Base-by-base conservation (phyloP, 2,888 invertebrate species). In the Caenorhabditis sp. region DNA sequence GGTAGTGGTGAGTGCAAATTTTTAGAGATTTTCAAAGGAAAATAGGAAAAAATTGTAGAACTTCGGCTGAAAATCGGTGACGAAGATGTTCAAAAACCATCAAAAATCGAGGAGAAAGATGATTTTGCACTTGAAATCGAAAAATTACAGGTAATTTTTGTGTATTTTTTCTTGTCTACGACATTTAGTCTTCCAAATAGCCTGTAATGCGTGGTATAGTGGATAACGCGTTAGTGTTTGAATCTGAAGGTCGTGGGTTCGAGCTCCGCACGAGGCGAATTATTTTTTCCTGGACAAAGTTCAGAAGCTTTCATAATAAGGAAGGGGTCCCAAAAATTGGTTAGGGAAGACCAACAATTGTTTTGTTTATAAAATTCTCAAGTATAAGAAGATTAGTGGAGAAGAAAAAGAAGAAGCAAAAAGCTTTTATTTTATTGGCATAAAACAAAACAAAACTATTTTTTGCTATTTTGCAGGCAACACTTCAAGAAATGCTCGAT, bases 401-500 rank as follows among this genome's bases (percentile, higher is more conserved):
- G 56, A 52, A 60, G 57, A 36, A 60, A 49, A 21, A 60, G 62
- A 56, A 64, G 31, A 4, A n/a, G n/a, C n/a, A n/a, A n/a, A n/a
- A n/a, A n/a, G 53, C 27, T 59, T 65, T 59, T 23, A 23, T 26
- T 26, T 26, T 56, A 56, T 26, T 53, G 20, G 20, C 53, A 53
- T 7, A 53, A 56, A 25, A 56, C 17, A 56, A 25, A 56, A 56
- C 12, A 21, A 5, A 26, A 1, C 25, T 27, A 1, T 58, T 58
- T 58, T 20, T 25, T 36, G 2, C 4, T 59, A 23, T 20, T 59
- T 70, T 67, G 17, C 64, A 74, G 74, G 70, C 67, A 43, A 74
- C 74, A 63, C 66, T 74, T 31, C 70, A 74, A 60, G 74, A 74
- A 70, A 74, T 74, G 74, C 67, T 74, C 59, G 67, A 70, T 67